Evolutionary conservation across 2,888 invertebrate genomes (phyloP).

Genomic region (Chrysolina americana): DNA sequence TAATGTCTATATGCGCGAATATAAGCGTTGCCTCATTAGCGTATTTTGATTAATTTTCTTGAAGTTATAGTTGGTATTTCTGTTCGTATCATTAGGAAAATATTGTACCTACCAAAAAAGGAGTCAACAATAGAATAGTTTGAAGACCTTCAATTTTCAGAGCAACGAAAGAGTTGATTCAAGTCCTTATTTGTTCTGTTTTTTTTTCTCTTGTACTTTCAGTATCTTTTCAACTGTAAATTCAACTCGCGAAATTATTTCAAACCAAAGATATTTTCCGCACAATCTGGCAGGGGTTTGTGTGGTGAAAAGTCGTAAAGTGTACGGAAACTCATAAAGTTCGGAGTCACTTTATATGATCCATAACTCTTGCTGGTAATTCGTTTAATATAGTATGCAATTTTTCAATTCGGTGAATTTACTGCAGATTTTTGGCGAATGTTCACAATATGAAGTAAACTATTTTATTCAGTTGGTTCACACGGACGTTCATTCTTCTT

Average conservation of each 20-base stretch:
- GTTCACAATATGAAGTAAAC: neutral
- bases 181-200: no score
- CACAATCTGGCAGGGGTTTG: neutral
- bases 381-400: conserved; percentile 9
- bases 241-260: neutral
- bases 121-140: no score
- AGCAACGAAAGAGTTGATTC: no score
- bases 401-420: conserved; percentile 11
- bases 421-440: neutral
- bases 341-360: conserved; percentile 18
- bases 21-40: no score
- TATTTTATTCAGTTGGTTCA: no score
- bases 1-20: no score
- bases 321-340: conserved; percentile 13
- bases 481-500: no score
- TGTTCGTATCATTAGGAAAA: no score
- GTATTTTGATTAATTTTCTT: no score
- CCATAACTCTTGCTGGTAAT: conserved; percentile 3
- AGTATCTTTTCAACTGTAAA: neutral
- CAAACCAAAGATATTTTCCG: conserved; percentile 6
- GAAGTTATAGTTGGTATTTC: no score
- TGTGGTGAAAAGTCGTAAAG: conserved; percentile 15
- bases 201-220: neutral
- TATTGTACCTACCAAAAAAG: no score
- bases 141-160: no score